Evolutionary conservation across 92 coral and sea anemone genomes (phyloP).

Genomic region (Epizoanthus fatuus): DNA sequence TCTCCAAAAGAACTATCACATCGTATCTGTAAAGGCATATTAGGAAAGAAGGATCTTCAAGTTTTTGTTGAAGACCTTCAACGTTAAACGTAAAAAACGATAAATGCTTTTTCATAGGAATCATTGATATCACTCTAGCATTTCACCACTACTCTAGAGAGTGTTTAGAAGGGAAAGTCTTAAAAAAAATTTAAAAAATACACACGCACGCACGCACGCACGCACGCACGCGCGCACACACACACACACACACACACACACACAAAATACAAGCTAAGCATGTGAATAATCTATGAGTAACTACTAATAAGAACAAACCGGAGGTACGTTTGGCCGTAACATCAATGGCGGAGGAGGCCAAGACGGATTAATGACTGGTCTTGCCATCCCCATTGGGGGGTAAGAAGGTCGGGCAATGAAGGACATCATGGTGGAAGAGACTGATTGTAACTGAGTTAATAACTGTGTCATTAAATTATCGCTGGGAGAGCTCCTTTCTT

Average conservation of each 20-base stretch:
- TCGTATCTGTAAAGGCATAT: not conserved
- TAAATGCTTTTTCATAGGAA: not conserved
- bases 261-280: too few relatives aligned
- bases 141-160: not conserved
- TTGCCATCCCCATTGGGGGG: too few relatives aligned
- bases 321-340: not conserved
- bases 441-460: not conserved
- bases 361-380: too few relatives aligned
- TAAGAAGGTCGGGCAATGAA: not conserved
- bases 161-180: not conserved
- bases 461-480: not conserved
- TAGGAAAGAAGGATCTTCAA: constrained; percentile 15
- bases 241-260: too few relatives aligned
- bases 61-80: constrained; percentile 7
- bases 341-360: not conserved
- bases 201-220: not conserved
- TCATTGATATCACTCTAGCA: not conserved
- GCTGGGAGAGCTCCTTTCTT: not conserved
- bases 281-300: too few relatives aligned
- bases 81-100: constrained; percentile 3
- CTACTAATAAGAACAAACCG: not conserved
- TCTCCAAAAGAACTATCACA: not conserved
- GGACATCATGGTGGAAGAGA: not conserved
- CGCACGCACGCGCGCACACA: too few relatives aligned
- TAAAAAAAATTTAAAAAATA: not conserved